These are phyloP conservation scores for Heterodera filipjevi DNA, from an alignment of 2,888 invertebrate species.

Conservation along the genomic window DNA sequence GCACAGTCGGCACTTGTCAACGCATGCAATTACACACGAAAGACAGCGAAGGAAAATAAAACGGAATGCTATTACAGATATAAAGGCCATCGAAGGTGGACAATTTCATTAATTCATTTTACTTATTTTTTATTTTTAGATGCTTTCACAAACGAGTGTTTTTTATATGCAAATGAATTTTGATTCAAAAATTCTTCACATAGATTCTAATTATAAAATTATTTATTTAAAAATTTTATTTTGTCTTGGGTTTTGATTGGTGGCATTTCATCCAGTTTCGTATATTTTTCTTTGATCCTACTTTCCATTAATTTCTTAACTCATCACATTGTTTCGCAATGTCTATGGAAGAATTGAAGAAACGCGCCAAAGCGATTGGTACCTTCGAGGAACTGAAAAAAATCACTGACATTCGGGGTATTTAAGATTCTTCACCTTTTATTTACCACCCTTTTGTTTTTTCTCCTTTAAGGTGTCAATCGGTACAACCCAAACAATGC, in stretches of 20 bases:
- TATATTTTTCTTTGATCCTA: neutral
- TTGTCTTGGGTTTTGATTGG: too few relatives aligned
- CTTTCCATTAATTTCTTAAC: neutral
- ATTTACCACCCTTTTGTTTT: neutral
- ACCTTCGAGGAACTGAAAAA: conserved; percentile 51
- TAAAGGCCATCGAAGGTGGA: too few relatives aligned
- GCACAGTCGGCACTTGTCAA: conserved; percentile 51
- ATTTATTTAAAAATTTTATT: too few relatives aligned
- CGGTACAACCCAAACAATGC: conserved; percentile 53
- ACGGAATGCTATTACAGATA: neutral
- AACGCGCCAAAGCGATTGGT: conserved; percentile 14
- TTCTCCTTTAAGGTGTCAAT: conserved; percentile 52
- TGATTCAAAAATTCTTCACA: too few relatives aligned
- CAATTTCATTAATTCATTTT: neutral
- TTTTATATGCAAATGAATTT: too few relatives aligned
- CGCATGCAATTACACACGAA: neutral
- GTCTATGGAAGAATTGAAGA: conserved; percentile 9
- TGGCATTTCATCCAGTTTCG: neutral
- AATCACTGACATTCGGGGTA: conserved; percentile 50
- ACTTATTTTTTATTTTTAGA: too few relatives aligned
- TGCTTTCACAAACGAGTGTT: too few relatives aligned
- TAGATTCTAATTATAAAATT: too few relatives aligned
- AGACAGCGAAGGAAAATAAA: neutral
- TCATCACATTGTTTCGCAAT: neutral
- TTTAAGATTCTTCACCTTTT: neutral